Conservation (phyloP, 2,888 invertebrate species). For the Itoplectis maculator region DNA sequence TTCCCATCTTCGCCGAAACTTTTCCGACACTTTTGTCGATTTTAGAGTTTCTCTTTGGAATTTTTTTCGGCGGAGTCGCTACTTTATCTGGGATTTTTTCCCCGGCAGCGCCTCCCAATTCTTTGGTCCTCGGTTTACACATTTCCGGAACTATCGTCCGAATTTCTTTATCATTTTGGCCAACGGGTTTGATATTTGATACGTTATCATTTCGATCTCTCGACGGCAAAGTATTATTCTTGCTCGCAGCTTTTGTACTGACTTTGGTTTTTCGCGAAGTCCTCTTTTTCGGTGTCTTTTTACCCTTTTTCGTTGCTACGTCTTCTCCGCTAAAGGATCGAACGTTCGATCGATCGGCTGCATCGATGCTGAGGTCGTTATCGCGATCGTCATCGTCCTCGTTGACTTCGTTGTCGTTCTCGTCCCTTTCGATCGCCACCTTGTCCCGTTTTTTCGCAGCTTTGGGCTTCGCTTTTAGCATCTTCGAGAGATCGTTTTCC, state of each 20-base stretch:
- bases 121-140: background rate
- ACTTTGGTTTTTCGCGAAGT: background rate
- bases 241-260: background rate
- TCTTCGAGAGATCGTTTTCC: background rate
- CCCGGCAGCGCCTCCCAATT: background rate
- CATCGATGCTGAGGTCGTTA: conserved; percentile 1
- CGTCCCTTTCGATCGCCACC: background rate
- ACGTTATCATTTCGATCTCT: background rate
- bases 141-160: background rate
- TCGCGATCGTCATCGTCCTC: background rate
- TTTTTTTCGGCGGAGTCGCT: background rate
- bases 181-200: background rate
- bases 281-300: background rate
- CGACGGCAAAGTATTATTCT: background rate
- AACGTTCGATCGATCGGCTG: background rate
- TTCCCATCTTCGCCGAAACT: too few species aligned
- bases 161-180: background rate
- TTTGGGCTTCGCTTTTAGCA: background rate
- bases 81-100: background rate
- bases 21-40: too few species aligned
- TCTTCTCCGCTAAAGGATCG: background rate
- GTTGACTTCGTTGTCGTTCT: background rate
- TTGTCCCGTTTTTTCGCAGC: background rate
- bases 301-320: conserved; percentile 3
- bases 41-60: background rate